A percentile compares a stretch with the other conserved stretches of the same genome.
Conservation (phyloP, 2,113 vertebrate species). For the Labeo rohita region DNA sequence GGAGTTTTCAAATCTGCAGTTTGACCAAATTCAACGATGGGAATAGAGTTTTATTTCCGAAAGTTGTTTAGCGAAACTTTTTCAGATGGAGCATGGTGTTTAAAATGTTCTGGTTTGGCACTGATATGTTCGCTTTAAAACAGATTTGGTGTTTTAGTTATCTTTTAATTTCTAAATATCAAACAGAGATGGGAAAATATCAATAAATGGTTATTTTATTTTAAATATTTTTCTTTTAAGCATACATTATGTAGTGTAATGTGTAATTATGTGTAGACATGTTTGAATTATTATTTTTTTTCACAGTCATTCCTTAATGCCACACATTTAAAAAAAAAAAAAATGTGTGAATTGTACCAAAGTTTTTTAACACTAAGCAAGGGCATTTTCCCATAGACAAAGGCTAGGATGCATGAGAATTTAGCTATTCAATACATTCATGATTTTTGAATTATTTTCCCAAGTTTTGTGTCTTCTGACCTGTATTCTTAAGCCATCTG, state of each 20-base stretch:
- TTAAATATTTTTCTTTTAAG: background rate
- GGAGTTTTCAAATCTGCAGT: background rate
- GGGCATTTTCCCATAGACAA: slow-evolving; percentile 37
- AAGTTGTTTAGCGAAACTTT: background rate
- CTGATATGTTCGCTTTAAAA: slow-evolving; percentile 8
- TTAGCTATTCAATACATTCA: background rate
- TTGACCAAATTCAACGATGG: background rate
- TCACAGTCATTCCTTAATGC: background rate
- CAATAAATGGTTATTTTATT: background rate
- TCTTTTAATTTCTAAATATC: background rate
- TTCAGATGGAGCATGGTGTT: background rate
- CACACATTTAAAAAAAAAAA: background rate
- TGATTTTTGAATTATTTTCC: background rate
- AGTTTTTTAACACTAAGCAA: slow-evolving; percentile 42
- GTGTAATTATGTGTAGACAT: background rate
- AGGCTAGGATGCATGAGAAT: background rate
- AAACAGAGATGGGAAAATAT: background rate
- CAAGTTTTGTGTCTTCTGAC: background rate
- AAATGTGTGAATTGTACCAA: slow-evolving; percentile 34
- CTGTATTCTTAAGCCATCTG: background rate
- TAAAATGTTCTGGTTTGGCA: background rate
- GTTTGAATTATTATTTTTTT: background rate
- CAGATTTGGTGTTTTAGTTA: background rate
- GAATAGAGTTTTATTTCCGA: background rate
- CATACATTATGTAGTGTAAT: background rate